These are phyloP conservation scores for Lagopus muta DNA, from an alignment of 2,113 vertebrate genomes.

Conservation along the genomic window DNA sequence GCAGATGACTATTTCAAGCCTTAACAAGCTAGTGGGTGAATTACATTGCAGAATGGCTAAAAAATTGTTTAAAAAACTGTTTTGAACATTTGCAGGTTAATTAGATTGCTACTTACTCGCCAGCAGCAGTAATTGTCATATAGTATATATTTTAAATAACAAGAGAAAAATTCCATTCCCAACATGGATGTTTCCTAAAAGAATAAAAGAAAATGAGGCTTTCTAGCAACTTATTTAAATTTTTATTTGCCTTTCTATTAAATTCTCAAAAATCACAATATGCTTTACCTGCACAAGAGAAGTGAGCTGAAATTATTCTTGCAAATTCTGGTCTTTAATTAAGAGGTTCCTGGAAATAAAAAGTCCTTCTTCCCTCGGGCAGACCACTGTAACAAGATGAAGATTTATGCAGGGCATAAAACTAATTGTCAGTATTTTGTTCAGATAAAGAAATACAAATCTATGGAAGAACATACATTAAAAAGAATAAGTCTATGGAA, in stretches of 20 bases:
- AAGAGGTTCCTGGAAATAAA: not conserved
- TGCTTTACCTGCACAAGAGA: not conserved
- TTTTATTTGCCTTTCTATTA: not conserved
- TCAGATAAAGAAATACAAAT: not conserved
- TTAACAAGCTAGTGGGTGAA: not conserved
- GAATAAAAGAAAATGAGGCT: accelerated
- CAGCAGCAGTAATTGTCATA: not conserved
- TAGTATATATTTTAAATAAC: not conserved
- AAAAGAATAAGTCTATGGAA: not conserved
- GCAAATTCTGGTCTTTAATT: not conserved
- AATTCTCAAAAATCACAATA: not conserved
- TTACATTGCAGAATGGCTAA: not conserved
- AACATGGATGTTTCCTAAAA: not conserved
- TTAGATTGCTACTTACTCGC: not conserved
- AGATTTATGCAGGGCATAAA: not conserved
- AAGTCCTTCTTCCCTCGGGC: not conserved
- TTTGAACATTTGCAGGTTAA: not conserved
- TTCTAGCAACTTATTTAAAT: not conserved
- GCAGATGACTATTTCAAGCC: not conserved
- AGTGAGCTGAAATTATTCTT: not conserved
- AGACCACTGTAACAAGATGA: not conserved
- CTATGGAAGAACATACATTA: not conserved
- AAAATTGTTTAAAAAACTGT: not conserved
- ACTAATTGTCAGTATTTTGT: not conserved
- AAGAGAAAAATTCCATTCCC: not conserved